Evolutionary conservation across 2,888 invertebrate genomes (phyloP), one percentile per base, ranked within the genome.

Genomic region (Caenorhabditis afra): DNA sequence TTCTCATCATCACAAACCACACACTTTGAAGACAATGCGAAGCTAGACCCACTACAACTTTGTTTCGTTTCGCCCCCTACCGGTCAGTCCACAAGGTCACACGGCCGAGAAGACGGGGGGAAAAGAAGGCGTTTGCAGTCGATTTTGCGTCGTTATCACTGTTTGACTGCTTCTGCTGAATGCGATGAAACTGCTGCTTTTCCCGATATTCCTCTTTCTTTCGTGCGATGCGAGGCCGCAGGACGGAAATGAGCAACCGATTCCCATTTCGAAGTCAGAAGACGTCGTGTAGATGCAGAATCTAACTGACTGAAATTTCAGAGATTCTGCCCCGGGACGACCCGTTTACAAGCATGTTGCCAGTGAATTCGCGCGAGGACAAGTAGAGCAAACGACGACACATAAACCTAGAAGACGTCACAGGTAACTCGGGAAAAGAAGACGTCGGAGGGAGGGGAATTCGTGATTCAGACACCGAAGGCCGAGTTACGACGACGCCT

Each of bases 61-160:
- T 22, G 23, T 29, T 45, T 18, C 50, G 23, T 29, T 45, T 18
- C 50, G 3, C 20, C 8, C 47, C 57, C 71, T 57, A 71, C 57
- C 64, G 73, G 73, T 73, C 73, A 73, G 64, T 64, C 55, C 41
- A 14, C 70, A 73, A 73, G 73, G 73, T 64, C 73, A 73, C 50
- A 50, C 58, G 58, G 73, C 58, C 57, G n/a, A n/a, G 11, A 37
- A 44, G 23, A 22, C 23, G 37, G 37, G 52, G 47, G 16, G 47
- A 23, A 37, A 37, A 45, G 66, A 61, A 39, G 53, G 29, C 41
- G 50, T 16, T 18, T 29, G 29, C 14, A 16, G 52, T 71, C 41
- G 70, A 52, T 53, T 55, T 47, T 47, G 29, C 4, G 11, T 11
- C 41, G 41, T 41, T 41, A 41, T 41, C 41, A 41, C 29, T 29